phyloP scores from a whole-genome alignment of 2,113 vertebrate genomes.

The Chaetops frenatus region DNA sequence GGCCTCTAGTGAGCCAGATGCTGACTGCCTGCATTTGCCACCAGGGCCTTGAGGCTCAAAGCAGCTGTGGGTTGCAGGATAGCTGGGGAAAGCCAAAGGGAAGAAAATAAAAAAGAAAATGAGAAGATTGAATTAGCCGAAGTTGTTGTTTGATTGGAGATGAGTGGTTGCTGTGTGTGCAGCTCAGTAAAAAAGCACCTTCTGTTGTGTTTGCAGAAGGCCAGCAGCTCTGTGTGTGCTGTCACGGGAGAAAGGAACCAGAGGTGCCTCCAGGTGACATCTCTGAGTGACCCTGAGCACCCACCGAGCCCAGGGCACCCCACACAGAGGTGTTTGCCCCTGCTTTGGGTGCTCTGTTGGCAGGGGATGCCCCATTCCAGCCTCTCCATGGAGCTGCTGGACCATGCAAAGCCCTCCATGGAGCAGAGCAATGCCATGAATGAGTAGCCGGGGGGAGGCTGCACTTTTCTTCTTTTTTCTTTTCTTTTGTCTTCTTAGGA shows the following conservation, averaged over 20 bases:
- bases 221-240: background rate
- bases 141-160: background rate
- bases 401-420: rapidly evolving
- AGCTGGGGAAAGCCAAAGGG: background rate
- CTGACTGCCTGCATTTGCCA: slow-evolving; percentile 3
- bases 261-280: background rate
- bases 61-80: background rate
- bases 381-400: background rate
- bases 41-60: background rate
- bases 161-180: background rate
- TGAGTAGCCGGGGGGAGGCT: rapidly evolving
- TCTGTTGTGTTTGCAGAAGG: background rate
- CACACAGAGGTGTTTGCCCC: background rate
- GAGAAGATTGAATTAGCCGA: background rate
- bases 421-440: background rate
- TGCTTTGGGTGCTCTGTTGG: background rate
- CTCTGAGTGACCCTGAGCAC: background rate
- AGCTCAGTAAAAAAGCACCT: background rate
- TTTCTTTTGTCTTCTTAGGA: background rate
- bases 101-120: background rate
- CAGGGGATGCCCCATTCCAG: background rate
- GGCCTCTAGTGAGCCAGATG: slow-evolving; percentile 36
- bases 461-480: background rate
- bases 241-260: background rate
- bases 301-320: rapidly evolving